Conservation (phyloP, 23 tunicate species). For the Halocynthia aurantium region DNA sequence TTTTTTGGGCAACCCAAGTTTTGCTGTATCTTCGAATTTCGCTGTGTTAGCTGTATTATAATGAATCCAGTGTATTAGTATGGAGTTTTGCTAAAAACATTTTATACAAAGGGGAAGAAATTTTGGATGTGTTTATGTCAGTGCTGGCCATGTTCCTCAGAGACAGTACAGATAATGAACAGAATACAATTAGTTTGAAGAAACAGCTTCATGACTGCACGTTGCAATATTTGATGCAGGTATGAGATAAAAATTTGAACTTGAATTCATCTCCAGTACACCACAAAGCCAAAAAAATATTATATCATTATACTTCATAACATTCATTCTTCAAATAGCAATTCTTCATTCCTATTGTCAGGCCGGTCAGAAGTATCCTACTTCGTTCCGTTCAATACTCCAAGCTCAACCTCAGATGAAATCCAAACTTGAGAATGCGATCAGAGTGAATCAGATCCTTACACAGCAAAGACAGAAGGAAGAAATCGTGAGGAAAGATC, state of each 20-base stretch:
- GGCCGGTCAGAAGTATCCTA: conserved; percentile 22
- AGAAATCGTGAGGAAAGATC: conserved; percentile 26
- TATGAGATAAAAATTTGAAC: neutral
- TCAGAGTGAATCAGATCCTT: conserved; percentile 38
- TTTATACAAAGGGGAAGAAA: conserved; percentile 45
- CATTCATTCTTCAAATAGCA: neutral
- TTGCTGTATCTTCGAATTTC: neutral
- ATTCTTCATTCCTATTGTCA: neutral
- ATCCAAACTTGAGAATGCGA: conserved; percentile 47
- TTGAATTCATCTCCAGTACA: neutral
- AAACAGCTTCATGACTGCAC: conserved; percentile 52
- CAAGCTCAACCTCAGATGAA: conserved; percentile 33
- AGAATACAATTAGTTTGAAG: neutral
- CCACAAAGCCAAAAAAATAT: neutral
- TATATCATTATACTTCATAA: too few relatives aligned
- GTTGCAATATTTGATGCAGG: conserved; percentile 50
- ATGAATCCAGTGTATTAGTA: neutral
- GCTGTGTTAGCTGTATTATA: neutral
- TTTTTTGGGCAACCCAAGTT: neutral
- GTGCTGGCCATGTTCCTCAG: conserved; percentile 2
- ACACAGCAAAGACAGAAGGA: conserved; percentile 34
- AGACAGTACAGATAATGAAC: conserved; percentile 5
- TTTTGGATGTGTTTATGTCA: conserved; percentile 41
- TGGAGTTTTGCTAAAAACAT: neutral
- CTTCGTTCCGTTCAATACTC: conserved; percentile 9